phyloP scores from a whole-genome alignment of 2,888 invertebrate genomes.

The Galeopsomyia nigrocyanea region DNA sequence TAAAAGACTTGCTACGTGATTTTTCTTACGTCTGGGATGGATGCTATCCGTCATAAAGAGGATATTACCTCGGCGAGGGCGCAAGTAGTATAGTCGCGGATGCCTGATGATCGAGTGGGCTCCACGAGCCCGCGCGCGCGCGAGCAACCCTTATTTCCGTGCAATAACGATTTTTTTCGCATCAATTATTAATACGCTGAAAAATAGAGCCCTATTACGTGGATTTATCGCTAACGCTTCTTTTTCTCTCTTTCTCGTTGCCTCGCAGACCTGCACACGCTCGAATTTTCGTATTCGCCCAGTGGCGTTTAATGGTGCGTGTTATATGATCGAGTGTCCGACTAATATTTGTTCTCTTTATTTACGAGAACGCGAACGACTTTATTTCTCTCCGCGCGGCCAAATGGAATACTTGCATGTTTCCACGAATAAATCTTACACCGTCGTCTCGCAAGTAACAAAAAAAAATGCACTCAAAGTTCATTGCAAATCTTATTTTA shows the following conservation, averaged over 20 bases:
- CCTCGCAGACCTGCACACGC: background rate
- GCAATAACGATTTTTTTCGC: conserved; percentile 25
- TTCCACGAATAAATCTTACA: no score
- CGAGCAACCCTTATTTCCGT: background rate
- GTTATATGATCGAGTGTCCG: conserved; percentile 6
- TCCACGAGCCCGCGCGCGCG: no score
- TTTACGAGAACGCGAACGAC: background rate
- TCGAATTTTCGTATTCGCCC: no score
- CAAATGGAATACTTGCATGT: no score
- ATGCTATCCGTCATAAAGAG: conserved; percentile 8
- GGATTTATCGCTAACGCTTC: background rate
- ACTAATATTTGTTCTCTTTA: conserved; percentile 3
- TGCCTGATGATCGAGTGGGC: no score
- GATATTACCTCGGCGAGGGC: background rate
- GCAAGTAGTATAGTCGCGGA: background rate
- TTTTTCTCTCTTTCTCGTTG: background rate
- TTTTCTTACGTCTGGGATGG: background rate
- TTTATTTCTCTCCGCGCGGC: background rate
- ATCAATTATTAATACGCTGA: conserved; percentile 28
- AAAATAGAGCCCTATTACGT: conserved; percentile 8
- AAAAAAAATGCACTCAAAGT: no score
- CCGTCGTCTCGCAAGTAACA: no score
- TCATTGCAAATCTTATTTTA: no score
- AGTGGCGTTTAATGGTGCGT: conserved; percentile 6
- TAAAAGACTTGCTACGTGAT: background rate